Base-by-base conservation (phyloP, 2,888 invertebrate species). In the Microctonus brassicae region DNA sequence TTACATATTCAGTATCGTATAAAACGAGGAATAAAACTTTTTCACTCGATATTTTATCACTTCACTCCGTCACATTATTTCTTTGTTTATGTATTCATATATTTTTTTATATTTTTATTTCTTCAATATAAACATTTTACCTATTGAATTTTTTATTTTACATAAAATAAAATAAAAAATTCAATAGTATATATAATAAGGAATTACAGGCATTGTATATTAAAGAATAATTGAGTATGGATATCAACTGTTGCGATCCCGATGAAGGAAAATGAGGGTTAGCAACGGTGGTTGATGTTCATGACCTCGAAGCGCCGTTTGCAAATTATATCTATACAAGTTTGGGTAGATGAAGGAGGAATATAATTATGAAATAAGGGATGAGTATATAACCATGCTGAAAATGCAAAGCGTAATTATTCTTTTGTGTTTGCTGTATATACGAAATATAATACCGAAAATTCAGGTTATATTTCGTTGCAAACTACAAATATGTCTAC, bases 251-350 rank as follows among this genome's bases (percentile, higher is more conserved):
- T 42, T 5, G 53, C 26, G 20, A 42, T 67, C 58, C 58, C 42
- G 22, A 55, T 24, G 10, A 22, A 6, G 60, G 47, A 58, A 42
- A 68, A 60, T 60, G 60, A 68, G 67, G 60, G 33, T 66, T 9
- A 68, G 67, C 55, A 66, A 57, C 39, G n/a, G 11, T 24, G 22
- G 47, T 42, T 29, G 42, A 9, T 58, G 58, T 17, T 26, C 13
- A 13, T n/a, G 33, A 34, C 55, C 55, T 55, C 34, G 13, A 22
- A 42, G 42, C 62, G n/a, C 53, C 53, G 11, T 36, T 53, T 65
- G 65, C 11, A 65, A 55, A 65, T 65, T 65, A 65, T 13, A 65
- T 53, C 55, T 34, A 22, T 22, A 53, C 34, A n/a, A 55, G 65
- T 65, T 65, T 34, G 65, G 65, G 11, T 26, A 13, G 7, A 29